These are phyloP conservation scores for Hylaea fasciaria DNA, from an alignment of 2,888 invertebrate genomes.

Conservation along the genomic window DNA sequence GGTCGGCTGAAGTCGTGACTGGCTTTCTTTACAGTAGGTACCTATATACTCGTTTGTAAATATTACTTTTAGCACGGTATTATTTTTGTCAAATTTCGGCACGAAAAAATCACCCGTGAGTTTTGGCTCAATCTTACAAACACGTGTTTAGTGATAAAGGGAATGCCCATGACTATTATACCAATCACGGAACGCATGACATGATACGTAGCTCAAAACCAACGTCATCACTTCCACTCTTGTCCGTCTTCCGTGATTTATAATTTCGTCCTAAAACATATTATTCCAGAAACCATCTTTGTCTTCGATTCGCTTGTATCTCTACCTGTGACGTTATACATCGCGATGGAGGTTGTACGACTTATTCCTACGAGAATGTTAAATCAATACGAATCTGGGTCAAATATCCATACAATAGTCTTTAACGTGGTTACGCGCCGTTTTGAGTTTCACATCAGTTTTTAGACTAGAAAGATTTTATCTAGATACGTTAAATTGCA, in stretches of 20 bases:
- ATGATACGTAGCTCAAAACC: too few species aligned
- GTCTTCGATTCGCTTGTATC: too few species aligned
- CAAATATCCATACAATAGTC: slow-evolving; percentile 16
- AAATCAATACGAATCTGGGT: slow-evolving; percentile 13
- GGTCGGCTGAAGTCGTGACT: slow-evolving; percentile 27
- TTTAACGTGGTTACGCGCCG: slow-evolving; percentile 11
- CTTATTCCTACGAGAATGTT: background rate
- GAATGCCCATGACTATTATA: too few species aligned
- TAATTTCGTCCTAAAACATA: too few species aligned
- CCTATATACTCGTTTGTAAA: slow-evolving; percentile 14
- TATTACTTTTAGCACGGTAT: slow-evolving; percentile 1
- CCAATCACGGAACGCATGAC: too few species aligned
- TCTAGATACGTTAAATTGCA: slow-evolving; percentile 34
- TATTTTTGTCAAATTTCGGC: slow-evolving; percentile 1
- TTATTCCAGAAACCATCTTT: too few species aligned
- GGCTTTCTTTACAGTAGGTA: slow-evolving; percentile 29
- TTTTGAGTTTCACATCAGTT: slow-evolving; percentile 36
- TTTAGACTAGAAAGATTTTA: slow-evolving; percentile 44
- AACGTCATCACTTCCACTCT: too few species aligned
- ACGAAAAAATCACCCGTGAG: background rate
- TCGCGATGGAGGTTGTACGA: background rate
- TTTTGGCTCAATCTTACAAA: too few species aligned
- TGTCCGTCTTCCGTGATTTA: too few species aligned
- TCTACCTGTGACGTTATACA: too few species aligned
- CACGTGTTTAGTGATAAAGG: too few species aligned